Conservation (phyloP, 2,797 vertebrate species). For the Petrocephalus sullivani region DNA sequence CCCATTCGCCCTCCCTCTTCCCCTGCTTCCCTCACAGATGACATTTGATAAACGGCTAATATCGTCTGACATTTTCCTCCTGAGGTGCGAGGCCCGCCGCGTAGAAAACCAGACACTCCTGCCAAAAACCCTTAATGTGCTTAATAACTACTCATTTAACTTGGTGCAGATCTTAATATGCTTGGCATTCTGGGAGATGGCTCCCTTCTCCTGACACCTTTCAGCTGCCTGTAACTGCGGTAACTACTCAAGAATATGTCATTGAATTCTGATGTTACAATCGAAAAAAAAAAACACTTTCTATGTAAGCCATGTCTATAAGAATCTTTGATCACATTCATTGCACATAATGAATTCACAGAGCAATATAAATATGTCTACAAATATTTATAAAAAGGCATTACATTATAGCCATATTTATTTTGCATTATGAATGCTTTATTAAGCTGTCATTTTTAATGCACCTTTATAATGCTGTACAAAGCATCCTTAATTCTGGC, state of each 20-base stretch:
- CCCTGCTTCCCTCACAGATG: neutral
- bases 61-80: neutral
- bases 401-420: neutral
- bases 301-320: neutral
- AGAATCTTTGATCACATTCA: neutral
- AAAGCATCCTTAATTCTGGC: neutral
- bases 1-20: neutral
- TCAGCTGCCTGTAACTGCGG: neutral
- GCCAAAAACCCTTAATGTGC: neutral
- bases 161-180: neutral
- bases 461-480: neutral
- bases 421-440: neutral
- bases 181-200: neutral
- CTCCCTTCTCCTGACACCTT: neutral
- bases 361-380: neutral
- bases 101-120: neutral
- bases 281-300: neutral
- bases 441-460: neutral
- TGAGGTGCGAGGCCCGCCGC: neutral
- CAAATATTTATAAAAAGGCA: neutral
- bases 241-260: neutral
- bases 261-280: neutral
- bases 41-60: slow-evolving; percentile 2
- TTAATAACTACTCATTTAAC: slow-evolving; percentile 3
- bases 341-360: neutral